Percentiles rank a stretch among this genome's conserved stretches.
Evolutionary conservation across 2,888 invertebrate species (phyloP).

Genomic region (Chalcosyrphus nemorum): DNA sequence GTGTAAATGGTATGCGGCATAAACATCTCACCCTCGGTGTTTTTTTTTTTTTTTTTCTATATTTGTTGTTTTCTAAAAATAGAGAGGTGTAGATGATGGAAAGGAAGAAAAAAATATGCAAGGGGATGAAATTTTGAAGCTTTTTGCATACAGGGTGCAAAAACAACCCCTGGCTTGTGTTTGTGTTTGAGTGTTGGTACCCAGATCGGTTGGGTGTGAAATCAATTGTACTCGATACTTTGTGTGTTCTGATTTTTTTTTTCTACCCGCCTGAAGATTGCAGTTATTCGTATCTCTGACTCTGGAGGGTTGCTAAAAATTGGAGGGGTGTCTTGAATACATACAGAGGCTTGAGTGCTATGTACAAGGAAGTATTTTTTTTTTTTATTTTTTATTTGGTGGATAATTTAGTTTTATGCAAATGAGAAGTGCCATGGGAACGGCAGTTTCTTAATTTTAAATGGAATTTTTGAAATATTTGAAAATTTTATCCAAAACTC

Average conservation of each 20-base stretch:
- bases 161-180: slow-evolving; percentile 41
- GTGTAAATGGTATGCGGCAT: slow-evolving; percentile 49
- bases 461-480: too few species aligned
- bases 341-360: neutral
- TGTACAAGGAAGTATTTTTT: slow-evolving; percentile 24
- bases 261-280: slow-evolving; percentile 7
- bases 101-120: slow-evolving; percentile 50
- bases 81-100: slow-evolving; percentile 5
- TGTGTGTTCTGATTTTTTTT: slow-evolving; percentile 34
- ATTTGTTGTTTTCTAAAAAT: slow-evolving; percentile 5
- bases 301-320: slow-evolving; percentile 53
- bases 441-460: slow-evolving; percentile 12
- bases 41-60: too few species aligned
- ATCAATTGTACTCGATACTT: slow-evolving; percentile 74
- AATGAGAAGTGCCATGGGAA: slow-evolving; percentile 44
- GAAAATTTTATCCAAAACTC: too few species aligned
- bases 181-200: slow-evolving; percentile 8
- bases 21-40: slow-evolving; percentile 53
- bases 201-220: slow-evolving; percentile 74
- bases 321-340: slow-evolving; percentile 17
- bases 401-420: slow-evolving; percentile 49
- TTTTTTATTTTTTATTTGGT: too few species aligned
- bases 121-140: slow-evolving; percentile 28
- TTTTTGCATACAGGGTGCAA: slow-evolving; percentile 58
- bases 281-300: too few species aligned